These are phyloP conservation scores for Hirundichthys speculiger DNA, from an alignment of 2,113 vertebrate genomes.

Conservation along the genomic window DNA sequence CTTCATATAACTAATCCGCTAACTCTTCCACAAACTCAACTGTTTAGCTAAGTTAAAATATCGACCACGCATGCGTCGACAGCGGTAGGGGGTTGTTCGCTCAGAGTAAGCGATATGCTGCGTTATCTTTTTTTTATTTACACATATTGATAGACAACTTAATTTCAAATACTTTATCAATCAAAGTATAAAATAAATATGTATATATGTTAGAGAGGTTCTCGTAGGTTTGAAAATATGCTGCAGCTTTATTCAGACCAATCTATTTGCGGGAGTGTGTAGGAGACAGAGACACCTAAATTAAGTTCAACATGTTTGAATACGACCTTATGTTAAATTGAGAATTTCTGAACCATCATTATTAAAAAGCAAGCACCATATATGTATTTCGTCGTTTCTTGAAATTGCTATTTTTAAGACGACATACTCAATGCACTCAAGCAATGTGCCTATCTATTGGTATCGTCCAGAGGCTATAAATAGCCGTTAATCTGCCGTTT, in stretches of 20 bases:
- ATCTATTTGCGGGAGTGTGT: conserved; percentile 7
- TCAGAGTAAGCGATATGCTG: too few relatives aligned
- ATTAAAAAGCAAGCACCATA: fast-evolving
- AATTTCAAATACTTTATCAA: neutral
- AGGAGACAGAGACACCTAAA: neutral
- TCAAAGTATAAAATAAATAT: neutral
- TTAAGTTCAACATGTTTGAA: neutral
- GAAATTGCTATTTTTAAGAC: fast-evolving
- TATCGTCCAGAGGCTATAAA: conserved; percentile 72
- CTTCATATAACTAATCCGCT: neutral
- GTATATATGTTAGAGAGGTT: neutral
- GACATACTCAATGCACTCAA: too few relatives aligned
- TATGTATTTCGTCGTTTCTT: neutral
- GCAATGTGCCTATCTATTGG: conserved; percentile 40
- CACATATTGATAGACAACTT: too few relatives aligned
- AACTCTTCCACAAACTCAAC: neutral
- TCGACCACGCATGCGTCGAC: conserved; percentile 38
- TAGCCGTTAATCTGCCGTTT: conserved; percentile 9
- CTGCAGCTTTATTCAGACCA: conserved; percentile 38
- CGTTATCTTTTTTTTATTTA: too few relatives aligned
- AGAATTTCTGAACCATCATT: fast-evolving
- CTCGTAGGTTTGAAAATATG: neutral
- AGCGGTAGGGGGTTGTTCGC: too few relatives aligned
- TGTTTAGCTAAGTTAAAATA: neutral
- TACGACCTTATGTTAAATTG: neutral